These are phyloP conservation scores for Apodemia zela DNA, from an alignment of 2,888 invertebrate species.

Conservation along the genomic window DNA sequence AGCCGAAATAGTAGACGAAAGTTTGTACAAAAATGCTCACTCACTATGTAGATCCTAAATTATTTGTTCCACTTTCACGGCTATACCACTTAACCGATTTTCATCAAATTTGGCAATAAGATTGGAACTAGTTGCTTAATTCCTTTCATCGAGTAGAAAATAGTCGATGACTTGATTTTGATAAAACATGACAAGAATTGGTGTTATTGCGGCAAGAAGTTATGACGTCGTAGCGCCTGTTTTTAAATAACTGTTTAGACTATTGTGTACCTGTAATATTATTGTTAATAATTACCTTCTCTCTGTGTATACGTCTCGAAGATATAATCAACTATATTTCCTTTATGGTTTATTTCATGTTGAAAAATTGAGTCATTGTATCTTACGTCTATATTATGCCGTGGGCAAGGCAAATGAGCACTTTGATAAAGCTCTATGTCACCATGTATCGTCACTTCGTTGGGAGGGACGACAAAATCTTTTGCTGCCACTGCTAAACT, in stretches of 20 bases:
- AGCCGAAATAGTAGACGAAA: no score
- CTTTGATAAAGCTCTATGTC: constrained; percentile 72
- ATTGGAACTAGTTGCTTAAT: no score
- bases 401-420: constrained; percentile 67
- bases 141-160: no score
- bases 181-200: no score
- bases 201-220: no score
- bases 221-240: no score
- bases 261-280: background rate
- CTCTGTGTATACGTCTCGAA: constrained; percentile 15
- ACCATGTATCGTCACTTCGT: constrained; percentile 59
- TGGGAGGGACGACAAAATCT: constrained; percentile 56
- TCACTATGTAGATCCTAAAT: no score
- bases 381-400: constrained; percentile 68
- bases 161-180: no score
- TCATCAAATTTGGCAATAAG: no score
- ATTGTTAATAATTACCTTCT: constrained; percentile 15
- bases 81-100: no score
- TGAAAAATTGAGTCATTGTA: constrained; percentile 80
- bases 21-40: no score
- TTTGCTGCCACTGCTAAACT: constrained; percentile 68
- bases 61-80: no score
- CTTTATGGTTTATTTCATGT: constrained; percentile 64
- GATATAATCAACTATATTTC: constrained; percentile 78
- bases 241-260: background rate